Evolutionary conservation across 2,797 vertebrate species (phyloP).

Genomic region (Gymnoscopelus microlampas): DNA sequence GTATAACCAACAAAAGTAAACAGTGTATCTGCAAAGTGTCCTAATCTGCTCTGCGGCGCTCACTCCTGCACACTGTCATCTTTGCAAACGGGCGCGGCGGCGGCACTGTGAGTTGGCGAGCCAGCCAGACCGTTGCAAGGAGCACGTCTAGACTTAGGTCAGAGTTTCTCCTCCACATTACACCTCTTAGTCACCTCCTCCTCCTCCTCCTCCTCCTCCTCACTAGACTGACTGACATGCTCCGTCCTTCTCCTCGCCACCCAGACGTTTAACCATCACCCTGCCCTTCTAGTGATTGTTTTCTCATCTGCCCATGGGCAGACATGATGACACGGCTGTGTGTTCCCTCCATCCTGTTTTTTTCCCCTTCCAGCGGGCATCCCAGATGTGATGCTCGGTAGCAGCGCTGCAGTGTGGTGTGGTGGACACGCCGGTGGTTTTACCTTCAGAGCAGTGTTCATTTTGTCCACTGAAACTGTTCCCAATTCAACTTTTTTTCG

Average conservation of each 20-base stretch:
- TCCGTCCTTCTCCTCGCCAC: conserved; percentile 48
- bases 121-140: conserved; percentile 25
- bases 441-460: no score
- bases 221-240: conserved; percentile 67
- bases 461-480: no score
- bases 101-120: no score
- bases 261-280: conserved; percentile 63
- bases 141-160: conserved; percentile 14
- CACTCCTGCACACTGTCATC: conserved; percentile 46
- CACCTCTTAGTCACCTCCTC: conserved; percentile 56
- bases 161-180: conserved; percentile 18
- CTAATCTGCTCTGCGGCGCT: conserved; percentile 30
- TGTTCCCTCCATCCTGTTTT: conserved; percentile 60
- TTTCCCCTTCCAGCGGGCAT: conserved; percentile 39
- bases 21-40: background rate
- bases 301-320: conserved; percentile 77
- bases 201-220: no score
- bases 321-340: conserved; percentile 71
- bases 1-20: no score
- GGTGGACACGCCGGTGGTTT: no score
- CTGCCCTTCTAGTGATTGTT: conserved; percentile 74
- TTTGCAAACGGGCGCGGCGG: conserved; percentile 35
- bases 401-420: no score
- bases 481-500: no score
- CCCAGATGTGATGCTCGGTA: conserved; percentile 38